Conservation (phyloP, 1,140 invertebrate species). For the Lordiphosa clarofinis region DNA sequence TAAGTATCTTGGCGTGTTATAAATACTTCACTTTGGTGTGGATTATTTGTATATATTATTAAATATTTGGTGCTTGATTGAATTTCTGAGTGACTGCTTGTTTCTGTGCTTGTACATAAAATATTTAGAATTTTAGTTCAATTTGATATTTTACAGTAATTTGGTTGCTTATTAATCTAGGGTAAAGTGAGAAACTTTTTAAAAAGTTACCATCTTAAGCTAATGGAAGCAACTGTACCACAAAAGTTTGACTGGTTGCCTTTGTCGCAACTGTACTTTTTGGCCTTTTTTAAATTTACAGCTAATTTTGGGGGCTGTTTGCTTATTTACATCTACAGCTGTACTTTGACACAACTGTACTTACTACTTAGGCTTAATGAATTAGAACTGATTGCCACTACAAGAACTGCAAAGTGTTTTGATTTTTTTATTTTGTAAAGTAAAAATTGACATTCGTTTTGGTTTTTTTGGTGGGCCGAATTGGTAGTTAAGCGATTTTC, state of each 20-base stretch:
- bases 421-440: slow-evolving; percentile 17
- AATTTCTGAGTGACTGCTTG: slow-evolving; percentile 31
- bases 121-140: slow-evolving; percentile 7
- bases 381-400: slow-evolving; percentile 34
- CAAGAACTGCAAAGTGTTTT: slow-evolving; percentile 17
- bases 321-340: too few species aligned
- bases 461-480: slow-evolving; percentile 1
- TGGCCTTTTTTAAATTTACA: slow-evolving; percentile 10
- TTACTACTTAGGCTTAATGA: slow-evolving; percentile 31
- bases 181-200: too few species aligned
- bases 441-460: slow-evolving; percentile 71
- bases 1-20: slow-evolving; percentile 4
- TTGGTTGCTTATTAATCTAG: too few species aligned
- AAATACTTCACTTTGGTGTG: not conserved
- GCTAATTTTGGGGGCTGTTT: slow-evolving; percentile 1
- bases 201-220: too few species aligned
- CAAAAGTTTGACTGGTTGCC: too few species aligned
- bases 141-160: too few species aligned
- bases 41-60: slow-evolving; percentile 11
- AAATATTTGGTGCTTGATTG: slow-evolving; percentile 26
- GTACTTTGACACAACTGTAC: slow-evolving; percentile 15
- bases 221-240: too few species aligned
- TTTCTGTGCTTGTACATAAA: slow-evolving; percentile 26
- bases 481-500: slow-evolving; percentile 24
- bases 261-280: too few species aligned